A percentile compares a stretch with the other conserved stretches of the same genome.
Evolutionary conservation across 2,113 vertebrate genomes (phyloP).

Genomic region (Trichomycterus rosablanca): DNA sequence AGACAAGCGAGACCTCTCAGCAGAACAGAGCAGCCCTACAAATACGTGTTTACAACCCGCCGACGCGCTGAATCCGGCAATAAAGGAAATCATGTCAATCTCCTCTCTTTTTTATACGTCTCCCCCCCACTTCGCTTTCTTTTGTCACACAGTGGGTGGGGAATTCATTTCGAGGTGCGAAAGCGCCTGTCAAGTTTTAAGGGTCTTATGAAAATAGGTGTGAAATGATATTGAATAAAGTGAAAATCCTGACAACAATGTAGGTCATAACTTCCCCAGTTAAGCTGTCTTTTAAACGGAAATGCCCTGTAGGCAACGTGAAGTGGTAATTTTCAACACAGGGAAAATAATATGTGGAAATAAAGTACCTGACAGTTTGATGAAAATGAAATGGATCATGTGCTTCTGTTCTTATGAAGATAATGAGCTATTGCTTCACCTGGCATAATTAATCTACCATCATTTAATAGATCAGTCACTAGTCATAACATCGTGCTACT

Average conservation of each 20-base stretch:
- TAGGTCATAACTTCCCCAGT: slow-evolving; percentile 54
- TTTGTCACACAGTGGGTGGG: slow-evolving; percentile 55
- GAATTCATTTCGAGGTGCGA: slow-evolving; percentile 45
- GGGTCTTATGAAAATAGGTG: slow-evolving; percentile 41
- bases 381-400: slow-evolving; percentile 13
- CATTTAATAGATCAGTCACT: too few relatives aligned
- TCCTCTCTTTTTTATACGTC: slow-evolving; percentile 51
- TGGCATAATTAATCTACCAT: too few relatives aligned
- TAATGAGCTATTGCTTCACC: too few relatives aligned
- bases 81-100: slow-evolving; percentile 64
- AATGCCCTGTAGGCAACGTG: slow-evolving; percentile 12
- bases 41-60: slow-evolving; percentile 68
- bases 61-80: slow-evolving; percentile 59
- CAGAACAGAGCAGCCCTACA: slow-evolving; percentile 62
- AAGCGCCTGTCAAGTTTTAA: slow-evolving; percentile 46
- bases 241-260: slow-evolving; percentile 49
- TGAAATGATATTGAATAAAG: slow-evolving; percentile 49
- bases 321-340: slow-evolving; percentile 33
- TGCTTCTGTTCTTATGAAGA: not conserved
- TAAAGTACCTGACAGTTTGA: slow-evolving; percentile 28
- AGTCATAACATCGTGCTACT: too few relatives aligned
- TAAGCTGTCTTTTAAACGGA: slow-evolving; percentile 41
- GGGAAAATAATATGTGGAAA: slow-evolving; percentile 1
- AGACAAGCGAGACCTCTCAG: slow-evolving; percentile 66
- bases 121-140: slow-evolving; percentile 38